Conservation (phyloP, 92 coral and sea anemone genomes). For the Metridium senile region DNA sequence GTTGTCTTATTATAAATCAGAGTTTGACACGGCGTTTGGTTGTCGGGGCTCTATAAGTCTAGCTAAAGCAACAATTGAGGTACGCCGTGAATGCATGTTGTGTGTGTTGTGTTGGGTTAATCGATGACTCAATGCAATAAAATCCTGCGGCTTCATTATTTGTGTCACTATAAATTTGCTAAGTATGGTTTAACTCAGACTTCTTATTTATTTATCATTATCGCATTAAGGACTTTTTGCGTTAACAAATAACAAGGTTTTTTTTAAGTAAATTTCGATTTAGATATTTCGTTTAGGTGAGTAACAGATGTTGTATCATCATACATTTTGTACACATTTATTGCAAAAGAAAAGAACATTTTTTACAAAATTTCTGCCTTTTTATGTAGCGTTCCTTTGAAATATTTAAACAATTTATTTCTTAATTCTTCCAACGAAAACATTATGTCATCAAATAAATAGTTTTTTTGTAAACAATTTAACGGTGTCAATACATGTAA, state of each 20-base stretch:
- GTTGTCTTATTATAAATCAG: conserved; percentile 92
- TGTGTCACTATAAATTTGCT: no score
- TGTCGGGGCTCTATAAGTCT: conserved; percentile 99
- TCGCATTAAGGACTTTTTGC: neutral
- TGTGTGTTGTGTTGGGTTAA: neutral
- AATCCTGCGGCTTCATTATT: conserved; percentile 11
- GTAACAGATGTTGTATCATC: neutral
- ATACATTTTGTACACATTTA: no score
- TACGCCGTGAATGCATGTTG: conserved; percentile 20
- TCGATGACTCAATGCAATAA: conserved; percentile 1
- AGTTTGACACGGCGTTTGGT: conserved; percentile 92
- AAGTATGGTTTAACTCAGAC: neutral
- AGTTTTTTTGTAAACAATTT: no score
- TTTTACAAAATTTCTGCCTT: no score
- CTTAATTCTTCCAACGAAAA: no score
- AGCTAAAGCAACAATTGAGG: conserved; percentile 93
- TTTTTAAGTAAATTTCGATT: neutral
- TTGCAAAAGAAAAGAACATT: no score
- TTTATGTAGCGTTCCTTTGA: no score
- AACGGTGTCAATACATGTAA: no score
- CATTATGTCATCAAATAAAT: no score
- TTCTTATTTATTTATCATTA: neutral
- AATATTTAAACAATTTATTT: no score
- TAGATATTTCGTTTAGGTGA: no score
- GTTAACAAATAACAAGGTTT: neutral